Conservation (phyloP, 2,113 vertebrate species). For the Rousettus leschenaultii region DNA sequence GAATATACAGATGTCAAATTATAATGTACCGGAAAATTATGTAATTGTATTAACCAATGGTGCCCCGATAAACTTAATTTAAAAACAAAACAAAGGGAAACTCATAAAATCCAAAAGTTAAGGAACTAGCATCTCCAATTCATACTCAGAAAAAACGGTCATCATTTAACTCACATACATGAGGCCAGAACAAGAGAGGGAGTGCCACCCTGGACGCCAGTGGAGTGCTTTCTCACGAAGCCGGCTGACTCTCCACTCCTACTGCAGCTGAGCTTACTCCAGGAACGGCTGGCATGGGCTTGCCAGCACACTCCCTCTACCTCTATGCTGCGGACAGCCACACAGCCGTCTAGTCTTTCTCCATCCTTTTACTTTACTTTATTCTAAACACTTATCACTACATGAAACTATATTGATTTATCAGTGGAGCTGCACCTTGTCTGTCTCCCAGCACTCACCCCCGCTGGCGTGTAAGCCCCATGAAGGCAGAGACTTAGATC, state of each 20-base stretch:
- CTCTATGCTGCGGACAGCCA: conserved; percentile 45
- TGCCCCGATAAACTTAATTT: too few species aligned
- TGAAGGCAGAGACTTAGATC: neutral
- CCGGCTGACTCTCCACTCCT: neutral
- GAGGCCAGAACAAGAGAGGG: neutral
- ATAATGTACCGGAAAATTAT: too few species aligned
- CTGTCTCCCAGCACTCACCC: neutral
- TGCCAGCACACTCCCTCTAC: neutral
- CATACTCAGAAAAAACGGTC: neutral
- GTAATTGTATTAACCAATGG: too few species aligned
- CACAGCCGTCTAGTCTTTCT: neutral
- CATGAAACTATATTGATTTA: neutral
- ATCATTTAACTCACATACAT: neutral
- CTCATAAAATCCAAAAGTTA: neutral
- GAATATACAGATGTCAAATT: too few species aligned
- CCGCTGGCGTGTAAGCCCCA: neutral
- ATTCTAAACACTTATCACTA: neutral
- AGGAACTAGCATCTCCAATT: neutral
- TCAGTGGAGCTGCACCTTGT: neutral
- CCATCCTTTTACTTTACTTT: neutral
- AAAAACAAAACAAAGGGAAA: neutral
- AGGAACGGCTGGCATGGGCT: conserved; percentile 29
- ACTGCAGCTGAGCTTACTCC: neutral
- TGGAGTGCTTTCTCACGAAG: neutral
- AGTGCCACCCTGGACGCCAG: neutral